Percentiles rank a stretch among this genome's conserved stretches.
These are phyloP conservation scores for Argyra leucocephala DNA, from an alignment of 2,888 invertebrate species.

Conservation along the genomic window DNA sequence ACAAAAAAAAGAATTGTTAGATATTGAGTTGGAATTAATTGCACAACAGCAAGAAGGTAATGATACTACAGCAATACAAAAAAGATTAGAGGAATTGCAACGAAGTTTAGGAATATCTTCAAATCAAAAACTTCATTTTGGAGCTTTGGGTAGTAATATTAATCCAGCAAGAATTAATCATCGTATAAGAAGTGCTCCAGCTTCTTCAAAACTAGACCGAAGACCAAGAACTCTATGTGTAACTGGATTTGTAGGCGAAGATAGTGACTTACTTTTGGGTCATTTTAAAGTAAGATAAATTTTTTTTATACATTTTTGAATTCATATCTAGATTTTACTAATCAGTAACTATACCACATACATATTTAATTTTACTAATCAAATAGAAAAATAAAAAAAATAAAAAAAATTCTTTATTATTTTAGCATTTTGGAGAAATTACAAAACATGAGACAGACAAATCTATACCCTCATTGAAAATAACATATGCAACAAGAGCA, in stretches of 20 bases:
- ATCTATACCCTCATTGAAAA: conserved; percentile 52
- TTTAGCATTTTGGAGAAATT: conserved; percentile 76
- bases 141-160: conserved; percentile 17
- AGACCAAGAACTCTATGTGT: conserved; percentile 77
- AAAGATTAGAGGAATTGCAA: conserved; percentile 62
- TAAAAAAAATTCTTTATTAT: not conserved
- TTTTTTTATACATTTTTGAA: not conserved
- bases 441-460: conserved; percentile 68
- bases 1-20: conserved; percentile 78
- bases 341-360: not conserved
- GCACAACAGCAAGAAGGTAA: conserved; percentile 79
- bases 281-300: conserved; percentile 70
- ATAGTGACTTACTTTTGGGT: conserved; percentile 65
- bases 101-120: conserved; percentile 36
- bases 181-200: conserved; percentile 35
- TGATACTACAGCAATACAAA: conserved; percentile 72
- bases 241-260: conserved; percentile 77
- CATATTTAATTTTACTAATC: not conserved
- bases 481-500: conserved; percentile 41
- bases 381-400: not conserved
- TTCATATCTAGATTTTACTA: too few relatives aligned
- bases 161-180: conserved; percentile 24
- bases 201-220: conserved; percentile 61
- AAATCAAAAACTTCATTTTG: conserved; percentile 24
- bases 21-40: conserved; percentile 83